phyloP scores from a whole-genome alignment of 2,797 vertebrate species.

The Leuciscus waleckii region DNA sequence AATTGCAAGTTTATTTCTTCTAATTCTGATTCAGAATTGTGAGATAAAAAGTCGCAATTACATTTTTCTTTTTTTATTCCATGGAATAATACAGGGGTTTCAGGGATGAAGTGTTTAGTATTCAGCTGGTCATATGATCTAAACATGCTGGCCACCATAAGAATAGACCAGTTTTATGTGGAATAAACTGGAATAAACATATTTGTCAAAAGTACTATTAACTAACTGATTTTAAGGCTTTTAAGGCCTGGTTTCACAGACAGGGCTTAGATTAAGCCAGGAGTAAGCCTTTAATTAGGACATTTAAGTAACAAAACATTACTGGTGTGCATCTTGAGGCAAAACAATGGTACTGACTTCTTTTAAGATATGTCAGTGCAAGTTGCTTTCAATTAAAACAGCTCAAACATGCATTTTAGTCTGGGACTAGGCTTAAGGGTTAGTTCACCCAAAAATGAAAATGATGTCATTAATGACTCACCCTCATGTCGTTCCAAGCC shows the following conservation, averaged over 20 bases:
- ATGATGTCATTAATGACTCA: too few species aligned
- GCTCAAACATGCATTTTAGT: not conserved
- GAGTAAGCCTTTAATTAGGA: not conserved
- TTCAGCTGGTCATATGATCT: not conserved
- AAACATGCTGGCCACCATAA: not conserved
- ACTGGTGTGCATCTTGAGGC: not conserved
- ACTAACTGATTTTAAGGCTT: not conserved
- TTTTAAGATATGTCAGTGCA: not conserved
- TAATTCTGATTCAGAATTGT: not conserved
- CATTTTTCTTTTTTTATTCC: not conserved
- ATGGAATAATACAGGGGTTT: not conserved
- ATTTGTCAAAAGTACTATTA: not conserved
- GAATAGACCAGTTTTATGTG: not conserved
- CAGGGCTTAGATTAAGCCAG: not conserved
- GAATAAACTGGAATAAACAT: not conserved
- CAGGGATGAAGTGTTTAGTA: not conserved
- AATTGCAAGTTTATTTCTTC: not conserved
- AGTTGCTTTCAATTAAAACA: not conserved
- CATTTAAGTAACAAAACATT: not conserved
- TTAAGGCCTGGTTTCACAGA: not conserved
- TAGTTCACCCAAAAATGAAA: too few species aligned
- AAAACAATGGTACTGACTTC: not conserved
- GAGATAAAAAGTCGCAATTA: not conserved
- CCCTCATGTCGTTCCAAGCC: too few species aligned
- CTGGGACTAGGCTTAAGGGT: too few species aligned